A percentile compares a stretch with the other conserved stretches of the same genome.
Evolutionary conservation across 2,113 vertebrate genomes (phyloP).

Genomic region (Corythornis cristatus): DNA sequence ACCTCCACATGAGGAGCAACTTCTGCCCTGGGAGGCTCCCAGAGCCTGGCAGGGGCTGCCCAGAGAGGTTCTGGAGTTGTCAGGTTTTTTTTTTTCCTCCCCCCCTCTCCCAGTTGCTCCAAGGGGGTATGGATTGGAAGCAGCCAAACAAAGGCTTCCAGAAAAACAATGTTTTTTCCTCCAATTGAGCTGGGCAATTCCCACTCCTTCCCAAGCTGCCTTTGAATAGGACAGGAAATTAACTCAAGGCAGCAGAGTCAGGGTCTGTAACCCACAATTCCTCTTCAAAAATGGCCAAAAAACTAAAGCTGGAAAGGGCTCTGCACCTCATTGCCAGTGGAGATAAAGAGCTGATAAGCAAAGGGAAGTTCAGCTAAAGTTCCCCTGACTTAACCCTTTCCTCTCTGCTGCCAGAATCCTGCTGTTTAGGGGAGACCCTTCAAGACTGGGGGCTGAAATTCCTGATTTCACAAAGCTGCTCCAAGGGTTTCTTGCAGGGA

Average conservation of each 20-base stretch:
- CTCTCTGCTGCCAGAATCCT: neutral
- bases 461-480: neutral
- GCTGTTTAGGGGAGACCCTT: neutral
- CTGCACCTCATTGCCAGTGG: neutral
- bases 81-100: neutral
- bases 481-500: neutral
- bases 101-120: fast-evolving
- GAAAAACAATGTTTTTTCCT: slow-evolving; percentile 49
- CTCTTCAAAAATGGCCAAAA: neutral
- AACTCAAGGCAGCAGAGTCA: neutral
- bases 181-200: neutral
- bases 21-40: too few species aligned
- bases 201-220: neutral
- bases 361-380: neutral
- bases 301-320: neutral
- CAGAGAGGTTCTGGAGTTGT: too few species aligned
- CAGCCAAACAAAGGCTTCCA: neutral
- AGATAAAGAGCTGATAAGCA: neutral
- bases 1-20: too few species aligned
- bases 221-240: slow-evolving; percentile 47
- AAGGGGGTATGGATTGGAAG: fast-evolving
- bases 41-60: too few species aligned
- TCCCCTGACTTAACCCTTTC: neutral
- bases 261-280: neutral
- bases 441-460: neutral